These are phyloP conservation scores for Glandiceps talaboti DNA, from an alignment of 53 echinoderm and acorn worm species.

Conservation along the genomic window DNA sequence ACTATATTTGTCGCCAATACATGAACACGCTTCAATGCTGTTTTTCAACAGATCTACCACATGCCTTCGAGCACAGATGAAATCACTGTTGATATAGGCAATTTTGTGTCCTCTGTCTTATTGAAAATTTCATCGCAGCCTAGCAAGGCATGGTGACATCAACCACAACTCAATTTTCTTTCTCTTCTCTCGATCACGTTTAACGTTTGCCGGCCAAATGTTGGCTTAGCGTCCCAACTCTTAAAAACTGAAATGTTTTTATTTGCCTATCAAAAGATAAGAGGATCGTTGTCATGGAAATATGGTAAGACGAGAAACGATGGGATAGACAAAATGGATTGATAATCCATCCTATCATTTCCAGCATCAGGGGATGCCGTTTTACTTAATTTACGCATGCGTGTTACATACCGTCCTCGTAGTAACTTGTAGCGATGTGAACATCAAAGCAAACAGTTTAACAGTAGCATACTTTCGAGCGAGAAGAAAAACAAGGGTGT, in stretches of 20 bases:
- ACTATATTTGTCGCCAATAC: too few relatives aligned
- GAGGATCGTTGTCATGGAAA: neutral
- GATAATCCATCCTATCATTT: neutral
- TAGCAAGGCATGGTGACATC: too few relatives aligned
- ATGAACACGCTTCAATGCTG: too few relatives aligned
- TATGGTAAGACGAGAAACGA: neutral
- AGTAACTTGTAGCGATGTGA: neutral
- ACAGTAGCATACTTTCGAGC: too few relatives aligned
- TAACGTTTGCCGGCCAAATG: neutral
- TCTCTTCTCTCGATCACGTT: too few relatives aligned
- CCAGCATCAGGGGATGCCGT: neutral
- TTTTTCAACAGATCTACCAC: too few relatives aligned
- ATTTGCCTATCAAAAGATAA: neutral
- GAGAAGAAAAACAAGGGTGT: too few relatives aligned
- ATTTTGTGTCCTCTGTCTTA: neutral
- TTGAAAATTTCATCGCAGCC: neutral
- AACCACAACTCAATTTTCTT: too few relatives aligned
- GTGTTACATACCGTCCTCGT: neutral
- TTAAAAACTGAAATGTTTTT: neutral
- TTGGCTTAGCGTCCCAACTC: neutral
- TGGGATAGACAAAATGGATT: neutral
- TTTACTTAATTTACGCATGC: neutral
- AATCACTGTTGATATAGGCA: neutral
- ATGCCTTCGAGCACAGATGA: too few relatives aligned
- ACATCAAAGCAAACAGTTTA: neutral